phyloP scores from a whole-genome alignment of 2,113 vertebrate genomes.

The Zosterops lateralis region DNA sequence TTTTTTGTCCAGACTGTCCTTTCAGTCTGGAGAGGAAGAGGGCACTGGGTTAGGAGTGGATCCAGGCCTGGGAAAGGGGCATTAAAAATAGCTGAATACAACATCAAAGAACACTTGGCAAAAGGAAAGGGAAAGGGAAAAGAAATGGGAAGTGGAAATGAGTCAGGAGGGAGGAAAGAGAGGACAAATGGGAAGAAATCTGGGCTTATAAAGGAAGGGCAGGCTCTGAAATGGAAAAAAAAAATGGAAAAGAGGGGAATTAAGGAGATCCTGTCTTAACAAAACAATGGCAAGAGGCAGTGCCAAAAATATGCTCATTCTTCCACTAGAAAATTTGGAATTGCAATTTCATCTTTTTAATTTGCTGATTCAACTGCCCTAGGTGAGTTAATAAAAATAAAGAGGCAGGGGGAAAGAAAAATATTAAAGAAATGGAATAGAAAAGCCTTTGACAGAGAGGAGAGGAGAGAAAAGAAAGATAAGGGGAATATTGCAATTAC shows the following conservation, averaged over 20 bases:
- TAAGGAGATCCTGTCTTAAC: not conserved
- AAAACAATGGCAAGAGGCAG: conserved; percentile 5
- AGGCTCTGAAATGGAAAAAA: conserved; percentile 1
- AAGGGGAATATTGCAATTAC: not conserved
- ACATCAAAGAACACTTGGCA: not conserved
- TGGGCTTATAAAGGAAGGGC: conserved; percentile 12
- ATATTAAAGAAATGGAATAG: not conserved
- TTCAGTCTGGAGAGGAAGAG: not conserved
- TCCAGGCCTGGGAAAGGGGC: not conserved
- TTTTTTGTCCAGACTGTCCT: not conserved
- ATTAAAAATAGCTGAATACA: conserved; percentile 14
- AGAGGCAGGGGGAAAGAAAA: not conserved
- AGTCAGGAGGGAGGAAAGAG: conserved; percentile 42
- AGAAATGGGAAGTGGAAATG: conserved; percentile 46
- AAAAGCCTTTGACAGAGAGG: not conserved
- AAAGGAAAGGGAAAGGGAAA: conserved; percentile 33
- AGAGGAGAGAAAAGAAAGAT: not conserved
- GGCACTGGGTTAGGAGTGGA: accelerated
- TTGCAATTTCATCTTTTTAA: not conserved
- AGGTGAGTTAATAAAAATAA: not conserved
- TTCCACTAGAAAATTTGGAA: not conserved
- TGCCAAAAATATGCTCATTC: not conserved
- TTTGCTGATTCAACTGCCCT: not conserved
- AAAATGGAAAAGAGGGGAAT: not conserved
- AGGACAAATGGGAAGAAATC: conserved; percentile 20